Percentiles rank a stretch among this genome's conserved stretches.
Evolutionary conservation across 2,888 invertebrate species (phyloP).

Genomic region (Mythimna ferrago): DNA sequence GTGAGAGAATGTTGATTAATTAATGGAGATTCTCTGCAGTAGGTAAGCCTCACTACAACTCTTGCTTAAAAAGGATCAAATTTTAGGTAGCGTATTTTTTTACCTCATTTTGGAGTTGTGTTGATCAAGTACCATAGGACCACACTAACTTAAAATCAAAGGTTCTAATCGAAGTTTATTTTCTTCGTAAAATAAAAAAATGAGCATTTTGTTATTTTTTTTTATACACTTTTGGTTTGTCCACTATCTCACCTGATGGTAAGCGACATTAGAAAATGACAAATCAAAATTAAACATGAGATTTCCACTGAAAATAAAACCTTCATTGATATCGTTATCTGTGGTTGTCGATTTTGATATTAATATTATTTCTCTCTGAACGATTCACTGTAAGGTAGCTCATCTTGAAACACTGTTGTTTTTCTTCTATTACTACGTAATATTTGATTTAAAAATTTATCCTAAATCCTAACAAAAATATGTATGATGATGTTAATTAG

Average conservation of each 20-base stretch:
- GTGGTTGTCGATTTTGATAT: background rate
- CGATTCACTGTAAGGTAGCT: background rate
- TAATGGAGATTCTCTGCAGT: background rate
- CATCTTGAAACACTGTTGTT: no score
- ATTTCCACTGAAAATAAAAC: background rate
- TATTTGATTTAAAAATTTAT: no score
- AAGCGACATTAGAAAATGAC: background rate
- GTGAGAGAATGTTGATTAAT: background rate
- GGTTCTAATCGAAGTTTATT: no score
- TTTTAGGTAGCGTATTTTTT: background rate
- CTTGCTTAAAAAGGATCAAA: background rate
- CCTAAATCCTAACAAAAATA: no score
- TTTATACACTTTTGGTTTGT: no score
- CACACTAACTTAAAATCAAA: no score
- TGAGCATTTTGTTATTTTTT: no score
- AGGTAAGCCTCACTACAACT: background rate
- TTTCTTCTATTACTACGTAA: no score
- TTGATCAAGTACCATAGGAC: background rate
- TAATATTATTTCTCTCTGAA: background rate
- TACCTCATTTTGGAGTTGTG: background rate
- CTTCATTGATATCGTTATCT: constrained; percentile 1
- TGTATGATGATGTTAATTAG: no score
- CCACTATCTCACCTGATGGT: no score
- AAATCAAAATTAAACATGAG: background rate
- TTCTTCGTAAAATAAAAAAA: no score